A percentile compares a stretch with the other conserved stretches of the same genome.
Evolutionary conservation across 2,113 vertebrate genomes (phyloP).

Genomic region (Rhagologus leucostigma): DNA sequence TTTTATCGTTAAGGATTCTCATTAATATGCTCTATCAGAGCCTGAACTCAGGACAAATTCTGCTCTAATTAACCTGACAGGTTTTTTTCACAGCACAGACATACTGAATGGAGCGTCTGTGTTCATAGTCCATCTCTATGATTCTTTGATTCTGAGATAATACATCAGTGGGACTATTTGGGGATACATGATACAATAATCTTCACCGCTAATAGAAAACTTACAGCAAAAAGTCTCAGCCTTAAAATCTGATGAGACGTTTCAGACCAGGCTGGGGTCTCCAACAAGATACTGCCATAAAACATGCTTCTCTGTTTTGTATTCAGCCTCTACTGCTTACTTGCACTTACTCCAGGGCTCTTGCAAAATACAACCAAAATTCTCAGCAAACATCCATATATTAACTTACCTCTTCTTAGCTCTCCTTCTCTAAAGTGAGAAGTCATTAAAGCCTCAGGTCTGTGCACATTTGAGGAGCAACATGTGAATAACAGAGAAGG

Average conservation of each 20-base stretch:
- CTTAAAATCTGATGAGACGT: background rate
- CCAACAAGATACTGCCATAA: background rate
- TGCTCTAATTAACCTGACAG: background rate
- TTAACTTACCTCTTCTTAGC: background rate
- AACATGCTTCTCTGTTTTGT: background rate
- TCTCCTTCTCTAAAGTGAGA: background rate
- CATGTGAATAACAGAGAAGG: accelerated
- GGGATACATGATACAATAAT: background rate
- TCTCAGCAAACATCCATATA: background rate
- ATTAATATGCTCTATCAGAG: background rate
- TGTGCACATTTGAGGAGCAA: background rate
- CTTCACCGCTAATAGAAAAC: background rate
- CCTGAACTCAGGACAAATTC: background rate
- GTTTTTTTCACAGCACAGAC: background rate
- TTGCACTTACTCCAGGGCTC: background rate
- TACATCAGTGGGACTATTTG: background rate
- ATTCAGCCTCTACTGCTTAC: background rate
- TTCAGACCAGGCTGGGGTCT: background rate
- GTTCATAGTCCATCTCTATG: background rate
- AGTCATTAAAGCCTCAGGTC: background rate
- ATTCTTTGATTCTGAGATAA: background rate
- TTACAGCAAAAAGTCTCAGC: background rate
- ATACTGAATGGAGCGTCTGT: background rate
- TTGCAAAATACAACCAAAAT: background rate
- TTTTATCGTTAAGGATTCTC: background rate